phyloP scores from a whole-genome alignment of 2,888 invertebrate species.

The Drosophila macrothrix region DNA sequence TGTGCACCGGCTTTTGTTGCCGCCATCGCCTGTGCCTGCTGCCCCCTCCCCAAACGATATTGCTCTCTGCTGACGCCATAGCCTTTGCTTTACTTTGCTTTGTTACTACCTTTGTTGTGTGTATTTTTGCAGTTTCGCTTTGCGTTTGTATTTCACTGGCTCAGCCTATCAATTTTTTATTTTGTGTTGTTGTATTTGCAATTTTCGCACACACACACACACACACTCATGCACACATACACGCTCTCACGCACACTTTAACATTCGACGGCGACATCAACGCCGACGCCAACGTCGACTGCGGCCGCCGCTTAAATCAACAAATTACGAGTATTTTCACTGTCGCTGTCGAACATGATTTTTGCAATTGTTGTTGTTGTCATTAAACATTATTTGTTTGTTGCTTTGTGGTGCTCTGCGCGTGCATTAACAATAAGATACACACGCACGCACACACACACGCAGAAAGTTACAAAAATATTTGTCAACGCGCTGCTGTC shows the following conservation, averaged over 20 bases:
- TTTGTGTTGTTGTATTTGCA: constrained; percentile 40
- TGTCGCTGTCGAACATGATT: constrained; percentile 49
- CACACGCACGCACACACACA: constrained; percentile 21
- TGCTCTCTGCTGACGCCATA: constrained; percentile 52
- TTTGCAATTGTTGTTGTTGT: constrained; percentile 34
- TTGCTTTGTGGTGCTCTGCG: constrained; percentile 33
- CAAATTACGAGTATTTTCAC: constrained; percentile 58
- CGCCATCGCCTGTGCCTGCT: constrained; percentile 36
- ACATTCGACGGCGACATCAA: constrained; percentile 43
- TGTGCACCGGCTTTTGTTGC: constrained; percentile 77
- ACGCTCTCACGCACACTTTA: constrained; percentile 33
- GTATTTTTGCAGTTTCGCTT: constrained; percentile 74
- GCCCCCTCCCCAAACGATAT: constrained; percentile 42
- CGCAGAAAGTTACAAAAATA: constrained; percentile 21
- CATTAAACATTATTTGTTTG: constrained; percentile 46
- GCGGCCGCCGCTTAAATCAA: constrained; percentile 59
- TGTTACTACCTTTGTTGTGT: constrained; percentile 71
- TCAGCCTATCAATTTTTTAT: constrained; percentile 60
- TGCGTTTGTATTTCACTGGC: constrained; percentile 65
- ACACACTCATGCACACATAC: constrained; percentile 3
- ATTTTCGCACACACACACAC: constrained; percentile 47
- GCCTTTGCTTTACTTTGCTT: constrained; percentile 56
- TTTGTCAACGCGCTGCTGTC: constrained; percentile 27
- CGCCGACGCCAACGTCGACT: constrained; percentile 42
- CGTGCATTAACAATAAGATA: constrained; percentile 33